These are phyloP conservation scores for Cotesia glomerata DNA, from an alignment of 1,140 invertebrate genomes.

Conservation along the genomic window DNA sequence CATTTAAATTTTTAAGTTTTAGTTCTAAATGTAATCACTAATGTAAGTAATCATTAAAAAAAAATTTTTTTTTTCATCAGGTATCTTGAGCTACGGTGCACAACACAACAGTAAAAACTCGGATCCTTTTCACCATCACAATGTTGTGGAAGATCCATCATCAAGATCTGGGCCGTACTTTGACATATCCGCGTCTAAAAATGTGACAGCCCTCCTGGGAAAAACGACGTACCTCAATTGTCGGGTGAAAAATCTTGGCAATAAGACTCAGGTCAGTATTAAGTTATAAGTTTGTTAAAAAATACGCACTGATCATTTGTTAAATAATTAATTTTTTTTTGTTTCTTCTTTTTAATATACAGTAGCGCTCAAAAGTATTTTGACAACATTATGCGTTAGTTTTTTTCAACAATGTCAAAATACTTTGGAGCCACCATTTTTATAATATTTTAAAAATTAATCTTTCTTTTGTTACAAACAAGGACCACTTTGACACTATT, in stretches of 20 bases:
- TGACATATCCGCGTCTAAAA: conserved; percentile 73
- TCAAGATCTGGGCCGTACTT: conserved; percentile 69
- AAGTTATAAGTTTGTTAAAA: background rate
- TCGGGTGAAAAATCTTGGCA: conserved; percentile 83
- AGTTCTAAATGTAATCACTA: background rate
- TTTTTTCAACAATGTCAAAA: too few relatives aligned
- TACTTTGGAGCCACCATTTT: too few relatives aligned
- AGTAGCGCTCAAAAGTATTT: too few relatives aligned
- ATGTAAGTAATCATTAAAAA: too few relatives aligned
- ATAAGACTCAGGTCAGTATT: conserved; percentile 78
- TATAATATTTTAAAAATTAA: too few relatives aligned
- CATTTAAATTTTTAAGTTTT: background rate
- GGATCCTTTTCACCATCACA: conserved; percentile 44
- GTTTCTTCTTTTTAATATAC: too few relatives aligned
- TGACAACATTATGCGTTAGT: too few relatives aligned
- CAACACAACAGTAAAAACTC: conserved; percentile 50
- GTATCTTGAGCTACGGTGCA: conserved; percentile 47
- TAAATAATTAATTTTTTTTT: too few relatives aligned
- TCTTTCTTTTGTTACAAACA: too few relatives aligned
- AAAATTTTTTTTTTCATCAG: conserved; percentile 52
- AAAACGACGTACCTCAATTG: conserved; percentile 86
- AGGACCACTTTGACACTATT: too few relatives aligned
- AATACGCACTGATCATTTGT: too few relatives aligned
- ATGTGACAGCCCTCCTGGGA: conserved; percentile 82
- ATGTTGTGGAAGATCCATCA: conserved; percentile 47